A percentile compares a stretch with the other conserved stretches of the same genome.
Evolutionary conservation across 2,888 invertebrate genomes (phyloP).

Genomic region (Cosmia pyralina): DNA sequence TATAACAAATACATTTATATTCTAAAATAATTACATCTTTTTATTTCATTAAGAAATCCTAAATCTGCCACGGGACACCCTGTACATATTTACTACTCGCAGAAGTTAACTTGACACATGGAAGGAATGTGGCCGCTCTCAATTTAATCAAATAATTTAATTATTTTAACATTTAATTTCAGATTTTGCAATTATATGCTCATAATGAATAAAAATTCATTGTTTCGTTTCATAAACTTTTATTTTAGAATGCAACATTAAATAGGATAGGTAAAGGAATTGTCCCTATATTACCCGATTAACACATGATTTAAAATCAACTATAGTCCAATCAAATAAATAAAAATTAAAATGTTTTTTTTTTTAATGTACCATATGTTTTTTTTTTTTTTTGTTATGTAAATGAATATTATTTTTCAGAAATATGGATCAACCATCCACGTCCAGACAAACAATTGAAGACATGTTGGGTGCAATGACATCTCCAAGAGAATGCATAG

Average conservation of each 20-base stretch:
- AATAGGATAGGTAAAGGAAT: constrained; percentile 11
- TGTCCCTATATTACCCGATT: constrained; percentile 11
- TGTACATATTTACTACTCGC: constrained; percentile 9
- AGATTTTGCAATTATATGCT: constrained; percentile 9
- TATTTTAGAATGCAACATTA: constrained; percentile 11
- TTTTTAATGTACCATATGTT: not conserved
- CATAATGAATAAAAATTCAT: constrained; percentile 11
- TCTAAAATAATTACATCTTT: too few species aligned
- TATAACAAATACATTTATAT: too few species aligned
- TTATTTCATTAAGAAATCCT: too few species aligned
- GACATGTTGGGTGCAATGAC: constrained; percentile 20
- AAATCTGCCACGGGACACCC: too few species aligned
- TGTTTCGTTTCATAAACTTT: constrained; percentile 11
- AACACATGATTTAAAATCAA: constrained; percentile 12
- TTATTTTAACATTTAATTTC: constrained; percentile 11
- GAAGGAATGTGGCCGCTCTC: constrained; percentile 11
- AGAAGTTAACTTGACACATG: constrained; percentile 11
- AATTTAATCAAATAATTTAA: constrained; percentile 10
- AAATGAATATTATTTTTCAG: constrained; percentile 16
- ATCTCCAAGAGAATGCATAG: constrained; percentile 18
- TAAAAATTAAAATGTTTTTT: not conserved
- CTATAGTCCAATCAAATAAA: constrained; percentile 6
- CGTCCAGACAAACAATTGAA: constrained; percentile 17
- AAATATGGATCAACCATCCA: constrained; percentile 20
- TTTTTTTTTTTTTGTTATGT: constrained; percentile 5